Percentiles rank a stretch among this genome's conserved stretches.
Conservation (phyloP, 2,797 vertebrate genomes). For the Coendou prehensilis region DNA sequence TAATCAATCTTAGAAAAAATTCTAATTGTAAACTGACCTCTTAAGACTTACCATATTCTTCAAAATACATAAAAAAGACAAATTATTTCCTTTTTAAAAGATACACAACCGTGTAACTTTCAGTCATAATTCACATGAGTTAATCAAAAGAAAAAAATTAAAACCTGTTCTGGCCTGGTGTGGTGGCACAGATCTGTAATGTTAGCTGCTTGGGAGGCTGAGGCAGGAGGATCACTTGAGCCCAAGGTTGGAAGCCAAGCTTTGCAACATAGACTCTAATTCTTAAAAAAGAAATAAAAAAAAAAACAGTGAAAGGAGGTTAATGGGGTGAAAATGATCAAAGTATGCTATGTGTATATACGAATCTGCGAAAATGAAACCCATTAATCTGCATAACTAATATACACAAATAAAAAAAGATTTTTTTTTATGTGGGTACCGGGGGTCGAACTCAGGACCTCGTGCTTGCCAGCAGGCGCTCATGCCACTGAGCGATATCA, state of each 20-base stretch:
- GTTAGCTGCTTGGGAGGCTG: no score
- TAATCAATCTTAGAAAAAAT: slow-evolving; percentile 16
- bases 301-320: not conserved
- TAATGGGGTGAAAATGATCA: not conserved
- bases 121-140: not conserved
- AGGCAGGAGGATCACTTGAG: not conserved
- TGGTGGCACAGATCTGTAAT: not conserved
- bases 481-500: no score
- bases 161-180: not conserved
- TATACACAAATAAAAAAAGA: not conserved
- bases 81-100: slow-evolving; percentile 34
- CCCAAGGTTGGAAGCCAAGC: not conserved
- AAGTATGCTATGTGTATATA: not conserved
- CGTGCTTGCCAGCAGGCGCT: no score
- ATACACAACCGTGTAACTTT: slow-evolving; percentile 14
- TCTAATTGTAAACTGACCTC: not conserved
- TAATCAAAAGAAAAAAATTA: slow-evolving; percentile 51
- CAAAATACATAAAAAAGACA: slow-evolving; percentile 46
- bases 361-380: not conserved
- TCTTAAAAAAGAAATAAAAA: not conserved
- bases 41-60: slow-evolving; percentile 53
- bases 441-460: no score
- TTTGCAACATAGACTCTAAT: not conserved
- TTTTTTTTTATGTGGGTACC: no score
- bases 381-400: not conserved